Conservation (phyloP, 1,140 invertebrate genomes). For the Subanguina moxae region DNA sequence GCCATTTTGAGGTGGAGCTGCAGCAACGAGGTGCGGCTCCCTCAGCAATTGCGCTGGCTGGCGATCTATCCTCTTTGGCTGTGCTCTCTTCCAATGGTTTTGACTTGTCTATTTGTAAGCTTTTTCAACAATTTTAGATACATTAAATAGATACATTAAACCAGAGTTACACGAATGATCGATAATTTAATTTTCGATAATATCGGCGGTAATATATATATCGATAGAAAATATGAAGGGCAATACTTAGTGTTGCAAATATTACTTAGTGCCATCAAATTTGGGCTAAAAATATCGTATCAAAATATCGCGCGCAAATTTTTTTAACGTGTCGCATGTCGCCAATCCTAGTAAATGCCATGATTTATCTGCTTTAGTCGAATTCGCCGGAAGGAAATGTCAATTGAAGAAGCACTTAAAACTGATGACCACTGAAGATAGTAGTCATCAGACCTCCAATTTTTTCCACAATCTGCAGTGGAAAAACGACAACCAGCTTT, state of each 20-base stretch:
- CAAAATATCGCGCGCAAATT: too few relatives aligned
- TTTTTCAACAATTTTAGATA: background rate
- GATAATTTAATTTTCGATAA: too few relatives aligned
- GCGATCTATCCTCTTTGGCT: constrained; percentile 11
- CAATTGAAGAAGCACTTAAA: background rate
- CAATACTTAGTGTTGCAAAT: too few relatives aligned
- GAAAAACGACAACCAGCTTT: background rate
- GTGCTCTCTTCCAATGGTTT: constrained; percentile 21
- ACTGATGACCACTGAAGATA: background rate
- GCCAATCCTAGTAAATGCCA: too few relatives aligned
- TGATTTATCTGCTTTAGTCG: background rate
- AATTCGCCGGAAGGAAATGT: background rate
- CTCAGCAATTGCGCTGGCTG: constrained; percentile 6
- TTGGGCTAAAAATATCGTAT: too few relatives aligned
- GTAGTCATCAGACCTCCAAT: too few relatives aligned
- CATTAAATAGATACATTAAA: background rate
- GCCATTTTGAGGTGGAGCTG: constrained; percentile 66
- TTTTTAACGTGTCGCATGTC: too few relatives aligned
- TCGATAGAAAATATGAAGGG: too few relatives aligned
- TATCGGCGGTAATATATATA: too few relatives aligned
- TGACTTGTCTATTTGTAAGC: constrained; percentile 24
- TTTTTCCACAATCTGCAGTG: background rate
- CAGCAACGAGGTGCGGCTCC: constrained; percentile 39
- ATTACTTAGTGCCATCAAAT: too few relatives aligned
- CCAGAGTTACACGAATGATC: background rate